Percentiles rank a stretch among this genome's conserved stretches.
phyloP scores from a whole-genome alignment of 2,113 vertebrate genomes.

The Connochaetes taurinus region DNA sequence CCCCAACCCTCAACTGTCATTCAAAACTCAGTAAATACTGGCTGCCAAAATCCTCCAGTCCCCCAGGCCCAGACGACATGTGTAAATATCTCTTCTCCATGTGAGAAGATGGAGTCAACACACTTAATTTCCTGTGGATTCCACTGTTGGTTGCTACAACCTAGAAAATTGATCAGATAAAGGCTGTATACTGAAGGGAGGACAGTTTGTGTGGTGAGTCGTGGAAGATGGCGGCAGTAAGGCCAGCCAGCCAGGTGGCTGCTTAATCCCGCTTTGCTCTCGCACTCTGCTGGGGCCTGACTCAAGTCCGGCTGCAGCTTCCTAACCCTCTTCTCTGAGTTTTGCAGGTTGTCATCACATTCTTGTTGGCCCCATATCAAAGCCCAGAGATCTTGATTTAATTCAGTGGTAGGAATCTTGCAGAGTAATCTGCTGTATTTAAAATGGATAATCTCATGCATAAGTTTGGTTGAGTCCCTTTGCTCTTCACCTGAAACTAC shows the following conservation, averaged over 20 bases:
- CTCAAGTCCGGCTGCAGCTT: accelerated
- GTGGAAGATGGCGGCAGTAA: accelerated
- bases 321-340: neutral
- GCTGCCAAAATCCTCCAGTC: neutral
- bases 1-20: neutral
- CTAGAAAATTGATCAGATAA: slow-evolving; percentile 18
- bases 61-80: neutral
- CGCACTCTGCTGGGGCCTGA: neutral
- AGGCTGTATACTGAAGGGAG: neutral
- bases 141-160: slow-evolving; percentile 25
- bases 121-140: slow-evolving; percentile 38
- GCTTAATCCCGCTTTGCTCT: neutral
- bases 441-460: neutral
- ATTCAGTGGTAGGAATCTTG: neutral
- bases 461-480: neutral
- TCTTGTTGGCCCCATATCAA: accelerated
- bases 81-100: neutral
- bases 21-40: neutral
- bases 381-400: neutral
- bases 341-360: neutral
- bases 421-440: neutral
- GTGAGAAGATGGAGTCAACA: slow-evolving; percentile 8
- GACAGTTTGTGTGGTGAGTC: accelerated
- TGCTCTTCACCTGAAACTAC: neutral
- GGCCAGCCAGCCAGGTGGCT: neutral